Percentiles rank a stretch among this genome's conserved stretches.
Conservation (phyloP, 2,888 invertebrate species). For the Agriopis marginaria region DNA sequence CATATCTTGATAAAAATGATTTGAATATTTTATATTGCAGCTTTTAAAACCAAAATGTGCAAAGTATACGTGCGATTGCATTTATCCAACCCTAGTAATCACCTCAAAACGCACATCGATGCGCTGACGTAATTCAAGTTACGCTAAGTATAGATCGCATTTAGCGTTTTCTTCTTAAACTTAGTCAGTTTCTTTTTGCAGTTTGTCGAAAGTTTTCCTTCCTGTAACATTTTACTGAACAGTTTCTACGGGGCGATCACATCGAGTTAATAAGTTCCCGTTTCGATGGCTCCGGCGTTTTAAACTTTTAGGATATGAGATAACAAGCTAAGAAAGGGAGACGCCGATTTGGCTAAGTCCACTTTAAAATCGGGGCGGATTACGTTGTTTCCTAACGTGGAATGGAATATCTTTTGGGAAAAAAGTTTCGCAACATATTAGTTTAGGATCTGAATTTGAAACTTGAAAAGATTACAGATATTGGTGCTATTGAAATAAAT, state of each 20-base stretch:
- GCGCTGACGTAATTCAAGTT: constrained; percentile 27
- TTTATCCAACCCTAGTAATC: background rate
- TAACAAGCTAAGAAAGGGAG: constrained; percentile 84
- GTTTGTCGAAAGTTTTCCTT: constrained; percentile 79
- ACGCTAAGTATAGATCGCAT: constrained; percentile 74
- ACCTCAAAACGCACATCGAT: background rate
- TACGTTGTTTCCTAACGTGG: constrained; percentile 61
- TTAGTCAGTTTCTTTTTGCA: constrained; percentile 79
- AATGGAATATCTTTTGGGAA: constrained; percentile 56
- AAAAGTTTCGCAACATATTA: constrained; percentile 47
- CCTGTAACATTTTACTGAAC: constrained; percentile 85
- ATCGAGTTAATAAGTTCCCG: constrained; percentile 86
- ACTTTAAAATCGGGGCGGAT: constrained; percentile 70
- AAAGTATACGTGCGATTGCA: background rate
- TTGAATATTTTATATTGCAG: too few relatives aligned
- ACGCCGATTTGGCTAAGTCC: constrained; percentile 82
- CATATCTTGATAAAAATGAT: background rate
- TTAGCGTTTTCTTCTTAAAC: constrained; percentile 83
- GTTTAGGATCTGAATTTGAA: constrained; percentile 34
- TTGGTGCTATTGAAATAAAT: background rate
- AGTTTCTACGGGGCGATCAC: constrained; percentile 82
- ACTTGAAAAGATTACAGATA: constrained; percentile 13
- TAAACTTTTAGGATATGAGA: constrained; percentile 86
- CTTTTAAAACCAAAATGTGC: too few relatives aligned
- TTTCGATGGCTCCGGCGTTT: constrained; percentile 84